Evolutionary conservation across 2,113 vertebrate species (phyloP), one percentile per base, ranked within the genome.

Genomic region (Osmerus mordax): DNA sequence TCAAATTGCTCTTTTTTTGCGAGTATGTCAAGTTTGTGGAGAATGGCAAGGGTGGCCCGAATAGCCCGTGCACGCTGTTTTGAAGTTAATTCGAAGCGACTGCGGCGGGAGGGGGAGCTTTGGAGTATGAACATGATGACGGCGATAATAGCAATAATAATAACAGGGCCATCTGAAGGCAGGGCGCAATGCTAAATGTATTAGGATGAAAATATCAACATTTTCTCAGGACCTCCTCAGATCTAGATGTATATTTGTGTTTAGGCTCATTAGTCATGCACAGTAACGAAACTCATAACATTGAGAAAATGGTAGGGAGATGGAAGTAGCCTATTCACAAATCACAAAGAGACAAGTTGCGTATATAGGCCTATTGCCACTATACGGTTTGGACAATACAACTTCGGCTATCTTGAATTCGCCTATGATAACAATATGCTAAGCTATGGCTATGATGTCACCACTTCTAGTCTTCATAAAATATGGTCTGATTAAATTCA

Each of bases 31-130:
- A 28, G 66, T 56, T 55, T 68, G 59, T 58, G 54, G 29, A 18
- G 63, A 65, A 65, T 58, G 67, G 69, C 72, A 58, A 21, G 16
- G 53, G 28, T 41, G 53, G 53, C 36, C 55, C 41, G 23, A 9
- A 71, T 21, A 59, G 75, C 70, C 75, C 65, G 62, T 64, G 29
- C 62, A 64, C 67, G 51, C 41, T 71, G 60, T 64, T 29, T 51
- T 77, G 75, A 87, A 85, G 75, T 87, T 91, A 85, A 90, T 88
- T 84, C 75, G 82, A 78, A 81, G 83, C 82, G 87, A 87, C 85
- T 83, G 76, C 75, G 78, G 81, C 80, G 77, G 81, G 84, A 82
- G 80, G 76, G 75, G 55, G 79, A 79, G 83, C 72, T 81, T 65
- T 71, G 64, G 78, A 80, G 78, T 81, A 76, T 78, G 83, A 81